Evolutionary conservation across 1,140 invertebrate genomes (phyloP), one percentile per base, ranked within the genome.

Genomic region (Polyergus mexicanus): DNA sequence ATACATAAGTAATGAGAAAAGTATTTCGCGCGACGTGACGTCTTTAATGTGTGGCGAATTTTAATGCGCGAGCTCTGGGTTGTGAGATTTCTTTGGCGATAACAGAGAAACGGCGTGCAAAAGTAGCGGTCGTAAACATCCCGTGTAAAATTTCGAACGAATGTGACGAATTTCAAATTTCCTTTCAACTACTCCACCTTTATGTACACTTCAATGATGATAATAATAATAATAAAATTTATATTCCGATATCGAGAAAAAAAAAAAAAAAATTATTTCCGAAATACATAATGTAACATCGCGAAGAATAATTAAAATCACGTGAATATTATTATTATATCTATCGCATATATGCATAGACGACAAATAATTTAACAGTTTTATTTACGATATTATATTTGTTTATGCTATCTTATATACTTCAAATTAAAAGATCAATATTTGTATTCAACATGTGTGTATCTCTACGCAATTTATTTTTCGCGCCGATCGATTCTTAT

Each of bases 1-100:
- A 25, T 58, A 72, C 38, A 28, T 35, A 16, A 11, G 5, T 58
- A 81, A 81, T 81, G 66, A 81, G 78, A 81, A 71, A 25, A 81
- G 38, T 44, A 66, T 78, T 66, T 78, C 60, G 76, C 60, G 76
- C 76, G 62, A 68, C 76, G 4, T 78, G 76, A 54, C 32, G 76
- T 51, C 62, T 54, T 78, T 78, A 78, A 78, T 68, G 62, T 32
- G 28, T 35, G 44, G 60, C 41, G 41, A 78, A 78, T 78, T 66
- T 78, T 78, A 66, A 65, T 65, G 60, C n/a, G 60, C 60, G 7
- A 32, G 28, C n/a, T 22, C 32, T 16, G n/a, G 41, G 11, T 51
- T 38, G 41, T 3, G 41, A 66, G 44, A 78, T 78, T 38, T 38
- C 76, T 35, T 56, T 44, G 44, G 44, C 32, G 44, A 78, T 68